Base-by-base conservation (phyloP, 2,888 invertebrate species). In the Rhorus exstirpatorius region DNA sequence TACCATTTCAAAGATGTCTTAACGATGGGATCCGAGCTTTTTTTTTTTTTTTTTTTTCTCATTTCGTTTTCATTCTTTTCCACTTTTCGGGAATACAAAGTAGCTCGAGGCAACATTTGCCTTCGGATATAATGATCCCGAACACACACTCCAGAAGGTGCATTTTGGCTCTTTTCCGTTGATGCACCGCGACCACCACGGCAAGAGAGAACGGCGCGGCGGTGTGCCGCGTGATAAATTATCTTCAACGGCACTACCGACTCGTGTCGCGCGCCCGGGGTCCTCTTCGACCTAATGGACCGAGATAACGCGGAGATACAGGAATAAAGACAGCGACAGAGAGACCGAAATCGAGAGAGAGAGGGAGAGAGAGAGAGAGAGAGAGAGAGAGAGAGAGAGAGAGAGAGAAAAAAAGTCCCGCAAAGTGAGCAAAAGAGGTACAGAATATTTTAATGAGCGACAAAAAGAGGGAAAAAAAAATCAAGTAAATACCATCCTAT, bases 281-380 rank as follows among this genome's bases (percentile, higher is more conserved):
- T 83, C 77, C 84, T 84, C 79, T 67, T 76, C 68, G 80, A 83
- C 70, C 83, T 85, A 86, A 86, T 86, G 86, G 85, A 83, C 84
- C 83, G 76, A 82, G 83, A 86, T 83, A 84, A 83, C 78, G 82
- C 71, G 35, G 79, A 74, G 79, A 75, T 81, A 78, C 35, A 51
- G 19, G 51, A 8, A 46, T 24, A 55, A 35, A 24, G 65, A 67
- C 41, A 10, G 63, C 21, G 46, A 53, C 14, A n/a, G 12, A 44
- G 26, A 41, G 19, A 17, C 46, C 8, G 67, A 35, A 14, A 10
- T n/a, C 41, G 53, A n/a, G 51, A 41, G 24, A 41, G 63, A 14
- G 60, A 19, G 46, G 19, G 38, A 38, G 51, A 31, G 44, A 35
- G 55, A 19, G 38, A 49, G 58, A 21, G 44, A 31, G 21, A 31